phyloP scores from a whole-genome alignment of 2,113 vertebrate species.

The Naja naja region DNA sequence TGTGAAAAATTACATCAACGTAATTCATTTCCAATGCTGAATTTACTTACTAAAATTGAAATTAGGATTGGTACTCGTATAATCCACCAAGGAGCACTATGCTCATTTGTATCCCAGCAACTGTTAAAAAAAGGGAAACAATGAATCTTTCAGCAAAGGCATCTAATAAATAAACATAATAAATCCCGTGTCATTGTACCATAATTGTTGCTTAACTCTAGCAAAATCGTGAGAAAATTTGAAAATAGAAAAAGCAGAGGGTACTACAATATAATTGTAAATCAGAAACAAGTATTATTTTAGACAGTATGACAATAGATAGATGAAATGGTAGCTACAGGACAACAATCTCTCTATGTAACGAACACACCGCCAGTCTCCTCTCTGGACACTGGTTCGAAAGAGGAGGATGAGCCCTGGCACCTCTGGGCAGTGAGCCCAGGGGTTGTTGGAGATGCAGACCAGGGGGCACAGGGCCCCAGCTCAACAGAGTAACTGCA shows the following conservation, averaged over 20 bases:
- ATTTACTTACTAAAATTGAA: conserved; percentile 78
- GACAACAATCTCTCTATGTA: background rate
- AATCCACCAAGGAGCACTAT: conserved; percentile 76
- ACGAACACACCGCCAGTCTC: background rate
- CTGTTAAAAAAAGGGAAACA: conserved; percentile 49
- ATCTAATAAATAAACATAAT: background rate
- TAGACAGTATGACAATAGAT: background rate
- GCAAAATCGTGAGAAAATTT: background rate
- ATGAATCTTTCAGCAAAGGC: conserved; percentile 12
- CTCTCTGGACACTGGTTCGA: background rate
- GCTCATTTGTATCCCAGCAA: conserved; percentile 80
- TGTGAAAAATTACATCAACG: conserved; percentile 13
- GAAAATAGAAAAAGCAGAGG: background rate
- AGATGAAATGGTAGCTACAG: background rate
- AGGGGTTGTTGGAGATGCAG: background rate
- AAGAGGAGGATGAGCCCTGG: background rate
- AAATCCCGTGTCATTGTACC: background rate
- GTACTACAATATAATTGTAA: background rate
- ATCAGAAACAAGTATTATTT: background rate
- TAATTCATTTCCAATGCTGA: conserved; percentile 22
- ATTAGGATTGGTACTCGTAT: conserved; percentile 75
- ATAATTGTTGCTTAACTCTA: background rate
- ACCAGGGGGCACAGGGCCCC: background rate
- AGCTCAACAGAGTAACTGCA: background rate
- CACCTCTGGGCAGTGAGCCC: background rate